phyloP scores from a whole-genome alignment of 2,888 invertebrate genomes.

The Aspidiotus rigidus region DNA sequence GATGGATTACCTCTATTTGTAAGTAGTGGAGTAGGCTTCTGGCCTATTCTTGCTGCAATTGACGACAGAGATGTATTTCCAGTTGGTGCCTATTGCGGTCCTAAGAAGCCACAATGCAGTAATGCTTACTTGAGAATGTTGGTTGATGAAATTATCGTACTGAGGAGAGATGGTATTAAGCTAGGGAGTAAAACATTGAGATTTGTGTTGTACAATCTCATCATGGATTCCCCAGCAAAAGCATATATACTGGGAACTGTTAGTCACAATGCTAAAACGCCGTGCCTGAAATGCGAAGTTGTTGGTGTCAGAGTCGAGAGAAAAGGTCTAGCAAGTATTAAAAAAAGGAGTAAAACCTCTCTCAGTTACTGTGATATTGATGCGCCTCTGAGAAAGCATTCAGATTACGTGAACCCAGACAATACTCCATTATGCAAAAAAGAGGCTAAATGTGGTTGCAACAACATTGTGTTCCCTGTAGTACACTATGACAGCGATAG shows the following conservation, averaged over 20 bases:
- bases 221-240: constrained; percentile 15
- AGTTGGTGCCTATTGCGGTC: constrained; percentile 12
- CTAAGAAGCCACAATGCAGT: constrained; percentile 3
- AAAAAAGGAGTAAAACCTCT: no score
- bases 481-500: neutral
- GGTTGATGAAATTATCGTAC: constrained; percentile 6
- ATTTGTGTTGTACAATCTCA: neutral
- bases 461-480: no score
- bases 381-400: no score
- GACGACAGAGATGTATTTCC: constrained; percentile 6
- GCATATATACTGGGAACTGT: constrained; percentile 8
- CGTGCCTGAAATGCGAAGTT: constrained; percentile 8
- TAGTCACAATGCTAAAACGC: neutral
- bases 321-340: no score
- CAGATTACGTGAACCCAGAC: no score
- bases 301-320: neutral
- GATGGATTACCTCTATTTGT: constrained; percentile 18
- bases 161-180: neutral
- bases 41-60: constrained; percentile 14
- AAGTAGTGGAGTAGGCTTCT: constrained; percentile 9
- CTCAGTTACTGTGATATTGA: no score
- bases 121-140: constrained; percentile 23
- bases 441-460: no score
- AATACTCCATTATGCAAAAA: no score
- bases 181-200: neutral